Base-by-base conservation (phyloP, 1,140 invertebrate genomes). In the Drosophila paulistorum region DNA sequence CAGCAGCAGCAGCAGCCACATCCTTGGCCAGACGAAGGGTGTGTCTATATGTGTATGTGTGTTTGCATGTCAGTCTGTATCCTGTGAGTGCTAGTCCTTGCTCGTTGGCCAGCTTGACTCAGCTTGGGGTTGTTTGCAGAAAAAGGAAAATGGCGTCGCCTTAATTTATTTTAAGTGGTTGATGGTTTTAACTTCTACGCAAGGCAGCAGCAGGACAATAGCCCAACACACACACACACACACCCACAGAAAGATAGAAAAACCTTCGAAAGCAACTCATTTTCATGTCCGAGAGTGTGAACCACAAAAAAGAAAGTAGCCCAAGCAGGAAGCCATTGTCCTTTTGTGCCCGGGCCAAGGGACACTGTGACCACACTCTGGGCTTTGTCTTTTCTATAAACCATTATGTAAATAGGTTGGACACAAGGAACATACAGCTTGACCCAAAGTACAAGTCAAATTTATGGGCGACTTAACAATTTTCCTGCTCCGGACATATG, bases 391-490 rank as follows among this genome's bases (percentile, higher is more conserved):
- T 85, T 85, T 85, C 81, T 85, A 86, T 85, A 86, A 85, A 79
- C 85, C 85, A 90, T 90, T 90, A 90, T 83, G 86, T 79, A 90
- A 90, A 90, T 90, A 83, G 86, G 76, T 65, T 66, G 41, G 26
- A 70, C 74, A 58, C 64, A 69, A 77, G 37, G 39, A 37, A 35
- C 61, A 69, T 48, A 81, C 63, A 78, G 20, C 65, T 63, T 67
- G 55, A 48, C 62, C 75, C 65, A 65, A 57, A 78, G 74, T 72
- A 75, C 80, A 86, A 90, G 86, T 86, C 87, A 90, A 90, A 90
- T 90, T 90, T 90, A 90, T 90, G 78, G 86, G 74, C 82, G 86
- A 90, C 86, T 90, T 90, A 90, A 90, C 87, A 90, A 90, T 90
- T 87, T 83, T 74, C 72, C 68, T 58, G 62, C 57, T 48, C 42